These are phyloP conservation scores for Opisthocomus hoazin DNA, from an alignment of 2,113 vertebrate genomes.

Conservation along the genomic window DNA sequence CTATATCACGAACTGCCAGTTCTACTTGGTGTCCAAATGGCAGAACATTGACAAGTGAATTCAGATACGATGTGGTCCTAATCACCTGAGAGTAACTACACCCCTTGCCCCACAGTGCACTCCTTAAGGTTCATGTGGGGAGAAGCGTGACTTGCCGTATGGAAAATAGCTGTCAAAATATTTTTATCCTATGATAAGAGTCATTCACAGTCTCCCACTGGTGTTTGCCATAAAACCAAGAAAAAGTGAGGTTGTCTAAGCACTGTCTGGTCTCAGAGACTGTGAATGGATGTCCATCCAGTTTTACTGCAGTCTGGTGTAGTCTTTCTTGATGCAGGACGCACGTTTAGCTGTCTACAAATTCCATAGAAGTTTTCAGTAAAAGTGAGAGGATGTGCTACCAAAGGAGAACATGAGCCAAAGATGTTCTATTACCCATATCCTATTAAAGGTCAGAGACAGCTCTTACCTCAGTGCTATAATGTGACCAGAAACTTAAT, in stretches of 20 bases:
- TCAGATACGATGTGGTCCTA: not conserved
- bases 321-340: not conserved
- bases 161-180: conserved; percentile 1
- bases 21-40: not conserved
- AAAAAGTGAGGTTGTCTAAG: not conserved
- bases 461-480: conserved; percentile 45
- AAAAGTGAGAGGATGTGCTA: conserved; percentile 23
- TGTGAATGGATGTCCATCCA: not conserved
- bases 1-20: not conserved
- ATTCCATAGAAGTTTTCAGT: not conserved
- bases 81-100: not conserved
- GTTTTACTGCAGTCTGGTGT: not conserved
- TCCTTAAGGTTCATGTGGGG: not conserved
- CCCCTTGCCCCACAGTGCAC: not conserved
- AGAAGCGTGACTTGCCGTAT: conserved; percentile 20
- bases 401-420: conserved; percentile 17
- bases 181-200: not conserved
- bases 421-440: conserved; percentile 40
- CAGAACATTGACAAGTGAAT: not conserved
- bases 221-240: not conserved
- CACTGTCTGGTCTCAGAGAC: not conserved
- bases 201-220: not conserved
- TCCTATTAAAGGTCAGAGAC: conserved; percentile 45
- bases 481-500: conserved; percentile 58
- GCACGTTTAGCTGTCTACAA: not conserved